Evolutionary conservation across 2,888 invertebrate species (phyloP).

Genomic region (Synanthedon tipuliformis): DNA sequence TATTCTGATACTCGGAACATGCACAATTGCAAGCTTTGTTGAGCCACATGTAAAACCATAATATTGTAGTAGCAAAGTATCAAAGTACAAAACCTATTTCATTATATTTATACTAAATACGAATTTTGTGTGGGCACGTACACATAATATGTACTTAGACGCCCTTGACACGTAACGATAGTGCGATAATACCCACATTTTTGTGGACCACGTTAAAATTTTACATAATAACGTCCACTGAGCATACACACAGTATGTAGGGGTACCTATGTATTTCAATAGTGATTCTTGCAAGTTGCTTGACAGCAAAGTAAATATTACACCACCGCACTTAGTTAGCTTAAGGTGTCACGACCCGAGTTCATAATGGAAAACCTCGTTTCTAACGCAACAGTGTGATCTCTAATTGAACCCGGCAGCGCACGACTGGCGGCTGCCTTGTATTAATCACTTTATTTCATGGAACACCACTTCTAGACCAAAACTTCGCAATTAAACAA

Average conservation of each 20-base stretch:
- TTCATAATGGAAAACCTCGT: constrained; percentile 33
- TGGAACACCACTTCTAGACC: too few species aligned
- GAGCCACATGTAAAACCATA: too few species aligned
- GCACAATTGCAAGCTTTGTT: too few species aligned
- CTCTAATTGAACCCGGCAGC: constrained; percentile 48
- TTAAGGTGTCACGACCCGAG: constrained; percentile 47
- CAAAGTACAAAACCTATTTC: too few species aligned
- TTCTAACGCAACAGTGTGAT: constrained; percentile 43
- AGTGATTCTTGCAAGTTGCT: constrained; percentile 38
- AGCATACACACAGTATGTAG: constrained; percentile 18
- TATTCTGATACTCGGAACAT: too few species aligned
- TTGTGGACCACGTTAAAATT: constrained; percentile 15
- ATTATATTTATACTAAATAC: background rate
- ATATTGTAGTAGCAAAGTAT: too few species aligned
- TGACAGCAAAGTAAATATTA: constrained; percentile 34
- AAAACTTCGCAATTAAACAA: too few species aligned
- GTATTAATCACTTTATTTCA: constrained; percentile 19
- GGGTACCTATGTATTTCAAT: constrained; percentile 34
- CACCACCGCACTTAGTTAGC: constrained; percentile 37
- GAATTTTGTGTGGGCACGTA: background rate
- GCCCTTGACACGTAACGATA: background rate
- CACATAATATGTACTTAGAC: background rate
- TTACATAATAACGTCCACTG: background rate
- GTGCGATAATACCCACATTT: constrained; percentile 39
- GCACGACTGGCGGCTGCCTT: constrained; percentile 28